Percentiles rank a stretch among this genome's conserved stretches.
Evolutionary conservation across 2,888 invertebrate genomes (phyloP).

Genomic region (Hirtodrosophila cameraria): DNA sequence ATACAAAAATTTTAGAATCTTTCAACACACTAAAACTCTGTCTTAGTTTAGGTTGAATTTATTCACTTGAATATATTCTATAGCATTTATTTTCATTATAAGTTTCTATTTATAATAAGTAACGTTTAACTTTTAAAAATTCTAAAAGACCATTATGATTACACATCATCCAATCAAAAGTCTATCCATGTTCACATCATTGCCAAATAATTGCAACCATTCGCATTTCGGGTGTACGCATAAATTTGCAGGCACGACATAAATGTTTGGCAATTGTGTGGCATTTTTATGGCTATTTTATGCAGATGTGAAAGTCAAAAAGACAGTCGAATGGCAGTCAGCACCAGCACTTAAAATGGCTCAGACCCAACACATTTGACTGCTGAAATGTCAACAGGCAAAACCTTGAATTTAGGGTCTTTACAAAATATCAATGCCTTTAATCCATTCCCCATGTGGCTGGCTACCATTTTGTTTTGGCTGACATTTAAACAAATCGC

Average conservation of each 20-base stretch:
- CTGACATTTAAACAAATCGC: slow-evolving; percentile 79
- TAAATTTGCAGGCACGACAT: slow-evolving; percentile 51
- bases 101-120: too few relatives aligned
- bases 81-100: too few relatives aligned
- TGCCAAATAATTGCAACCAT: slow-evolving; percentile 42
- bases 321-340: slow-evolving; percentile 38
- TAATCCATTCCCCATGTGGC: neutral
- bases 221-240: slow-evolving; percentile 6
- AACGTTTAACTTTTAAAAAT: too few relatives aligned
- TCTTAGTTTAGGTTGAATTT: too few relatives aligned
- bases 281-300: slow-evolving; percentile 72
- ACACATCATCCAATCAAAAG: neutral
- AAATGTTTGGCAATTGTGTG: slow-evolving; percentile 70
- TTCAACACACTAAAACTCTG: too few relatives aligned
- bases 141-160: too few relatives aligned
- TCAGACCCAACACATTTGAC: slow-evolving; percentile 43
- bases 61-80: too few relatives aligned
- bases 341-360: slow-evolving; percentile 29
- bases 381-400: slow-evolving; percentile 71
- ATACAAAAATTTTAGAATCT: too few relatives aligned
- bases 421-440: slow-evolving; percentile 4
- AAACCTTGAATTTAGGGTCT: slow-evolving; percentile 38
- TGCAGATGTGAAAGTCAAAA: slow-evolving; percentile 69
- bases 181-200: slow-evolving; percentile 14
- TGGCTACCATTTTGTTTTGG: slow-evolving; percentile 38